Evolutionary conservation across 2,797 vertebrate genomes (phyloP).

Genomic region (Rhinoraja longicauda): DNA sequence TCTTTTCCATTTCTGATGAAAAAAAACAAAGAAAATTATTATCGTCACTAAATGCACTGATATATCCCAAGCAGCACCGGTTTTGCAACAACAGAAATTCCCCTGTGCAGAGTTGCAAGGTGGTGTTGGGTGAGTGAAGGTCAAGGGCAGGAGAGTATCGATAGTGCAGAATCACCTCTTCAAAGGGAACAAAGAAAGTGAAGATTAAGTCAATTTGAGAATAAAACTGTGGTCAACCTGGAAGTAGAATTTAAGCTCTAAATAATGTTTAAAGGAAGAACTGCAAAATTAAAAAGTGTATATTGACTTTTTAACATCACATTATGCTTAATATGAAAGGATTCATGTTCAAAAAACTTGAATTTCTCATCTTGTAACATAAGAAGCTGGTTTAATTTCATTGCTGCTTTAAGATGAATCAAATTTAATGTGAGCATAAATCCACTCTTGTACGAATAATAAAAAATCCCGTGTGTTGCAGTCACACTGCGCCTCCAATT

Average conservation of each 20-base stretch:
- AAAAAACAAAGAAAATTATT: slow-evolving; percentile 38
- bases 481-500: background rate
- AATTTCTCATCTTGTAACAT: background rate
- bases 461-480: background rate
- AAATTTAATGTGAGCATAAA: background rate
- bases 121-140: background rate
- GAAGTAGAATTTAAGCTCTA: background rate
- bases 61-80: background rate
- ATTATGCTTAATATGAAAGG: background rate
- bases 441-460: background rate
- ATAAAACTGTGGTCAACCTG: background rate
- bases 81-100: background rate
- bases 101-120: background rate
- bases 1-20: slow-evolving; percentile 84
- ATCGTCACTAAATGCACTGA: background rate
- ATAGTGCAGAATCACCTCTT: background rate
- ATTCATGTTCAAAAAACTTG: background rate
- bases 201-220: background rate
- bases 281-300: background rate
- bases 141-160: background rate
- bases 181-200: background rate
- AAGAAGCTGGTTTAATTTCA: background rate
- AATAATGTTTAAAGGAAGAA: background rate
- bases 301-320: background rate
- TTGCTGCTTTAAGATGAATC: background rate